Percentiles rank a stretch among this genome's conserved stretches.
Evolutionary conservation across 2,888 invertebrate genomes (phyloP).

Genomic region (Netelia fuscicornis): DNA sequence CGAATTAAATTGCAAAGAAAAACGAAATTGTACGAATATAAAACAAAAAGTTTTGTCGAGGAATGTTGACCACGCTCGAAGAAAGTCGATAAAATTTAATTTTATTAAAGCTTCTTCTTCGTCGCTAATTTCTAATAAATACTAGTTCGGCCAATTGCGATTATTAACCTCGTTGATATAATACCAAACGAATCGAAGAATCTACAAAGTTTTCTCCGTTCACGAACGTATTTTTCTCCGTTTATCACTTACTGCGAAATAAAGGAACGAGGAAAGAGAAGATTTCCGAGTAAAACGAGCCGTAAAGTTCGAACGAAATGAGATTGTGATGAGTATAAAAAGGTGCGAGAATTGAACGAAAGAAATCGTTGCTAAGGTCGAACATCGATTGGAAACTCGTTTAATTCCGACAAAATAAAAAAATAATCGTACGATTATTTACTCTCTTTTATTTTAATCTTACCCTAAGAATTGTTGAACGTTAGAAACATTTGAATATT

Average conservation of each 20-base stretch:
- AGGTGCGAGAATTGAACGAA: background rate
- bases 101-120: background rate
- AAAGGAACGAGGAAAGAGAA: constrained; percentile 12
- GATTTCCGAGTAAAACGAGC: constrained; percentile 7
- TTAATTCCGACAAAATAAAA: too few relatives aligned
- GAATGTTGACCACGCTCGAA: constrained; percentile 1
- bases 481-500: too few relatives aligned
- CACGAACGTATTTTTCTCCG: background rate
- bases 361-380: background rate
- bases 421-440: too few relatives aligned
- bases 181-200: constrained; percentile 23
- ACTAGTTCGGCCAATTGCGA: constrained; percentile 17
- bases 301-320: constrained; percentile 24
- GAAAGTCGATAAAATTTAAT: constrained; percentile 4
- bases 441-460: too few relatives aligned
- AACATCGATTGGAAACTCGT: background rate
- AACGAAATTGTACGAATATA: background rate
- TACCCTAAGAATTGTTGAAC: too few relatives aligned
- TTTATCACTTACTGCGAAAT: constrained; percentile 18
- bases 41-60: background rate
- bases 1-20: background rate
- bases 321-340: background rate
- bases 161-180: constrained; percentile 38
- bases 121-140: constrained; percentile 13
- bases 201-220: constrained; percentile 27